Conservation (phyloP, 2,888 invertebrate genomes). For the Drosophila recens region DNA sequence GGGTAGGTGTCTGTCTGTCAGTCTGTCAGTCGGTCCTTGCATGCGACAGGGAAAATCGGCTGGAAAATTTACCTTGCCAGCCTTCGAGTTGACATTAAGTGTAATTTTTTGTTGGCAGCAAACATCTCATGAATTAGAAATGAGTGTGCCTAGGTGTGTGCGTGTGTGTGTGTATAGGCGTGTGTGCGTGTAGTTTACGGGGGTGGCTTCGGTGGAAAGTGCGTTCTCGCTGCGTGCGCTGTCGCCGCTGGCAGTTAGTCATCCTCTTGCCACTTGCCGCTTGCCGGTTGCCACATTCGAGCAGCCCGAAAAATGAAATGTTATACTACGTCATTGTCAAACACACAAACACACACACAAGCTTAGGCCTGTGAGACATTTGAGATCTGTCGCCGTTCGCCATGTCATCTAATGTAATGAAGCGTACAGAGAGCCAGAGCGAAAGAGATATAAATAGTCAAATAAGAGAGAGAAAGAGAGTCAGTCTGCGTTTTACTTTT, state of each 20-base stretch:
- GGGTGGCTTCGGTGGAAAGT: constrained; percentile 49
- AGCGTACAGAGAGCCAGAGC: constrained; percentile 42
- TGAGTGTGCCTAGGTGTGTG: constrained; percentile 42
- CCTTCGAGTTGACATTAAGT: constrained; percentile 71
- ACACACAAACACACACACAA: constrained; percentile 20
- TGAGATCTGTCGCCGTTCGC: constrained; percentile 51
- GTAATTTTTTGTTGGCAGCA: constrained; percentile 77
- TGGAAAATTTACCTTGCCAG: constrained; percentile 41
- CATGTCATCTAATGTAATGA: constrained; percentile 80
- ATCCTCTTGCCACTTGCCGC: constrained; percentile 50
- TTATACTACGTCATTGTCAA: constrained; percentile 77
- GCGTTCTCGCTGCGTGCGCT: constrained; percentile 66
- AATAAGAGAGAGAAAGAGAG: constrained; percentile 15
- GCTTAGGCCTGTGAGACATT: constrained; percentile 25
- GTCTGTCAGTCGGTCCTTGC: constrained; percentile 8
- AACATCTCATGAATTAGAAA: constrained; percentile 79
- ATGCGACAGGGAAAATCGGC: constrained; percentile 18
- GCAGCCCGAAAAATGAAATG: constrained; percentile 60
- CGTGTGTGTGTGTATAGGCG: constrained; percentile 2
- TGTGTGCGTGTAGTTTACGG: constrained; percentile 36
- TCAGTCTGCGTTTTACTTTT: constrained; percentile 54
- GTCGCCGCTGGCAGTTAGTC: constrained; percentile 75
- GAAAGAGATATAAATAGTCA: constrained; percentile 3
- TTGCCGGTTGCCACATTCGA: constrained; percentile 28
- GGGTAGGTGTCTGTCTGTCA: constrained; percentile 38